Base-by-base conservation (phyloP, 2,797 vertebrate species). In the Echeneis naucrates region DNA sequence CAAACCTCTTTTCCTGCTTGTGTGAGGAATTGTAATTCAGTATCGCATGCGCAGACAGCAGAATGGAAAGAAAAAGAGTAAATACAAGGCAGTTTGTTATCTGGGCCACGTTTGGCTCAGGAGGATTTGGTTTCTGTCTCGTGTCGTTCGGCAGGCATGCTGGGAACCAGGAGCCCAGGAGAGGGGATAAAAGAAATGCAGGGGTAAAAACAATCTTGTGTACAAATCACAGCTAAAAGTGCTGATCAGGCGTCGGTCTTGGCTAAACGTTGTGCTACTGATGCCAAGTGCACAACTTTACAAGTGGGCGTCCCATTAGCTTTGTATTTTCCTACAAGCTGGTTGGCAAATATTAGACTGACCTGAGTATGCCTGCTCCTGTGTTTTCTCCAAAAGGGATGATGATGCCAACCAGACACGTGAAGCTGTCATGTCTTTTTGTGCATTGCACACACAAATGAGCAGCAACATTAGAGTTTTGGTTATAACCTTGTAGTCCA, bases 51-150 rank as follows among this genome's bases (percentile, higher is more conserved):
- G 33, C 74, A 72, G 63, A 79, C 19, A 1, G 60, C 42, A 45
- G 38, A 60, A 47, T 47, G 52, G 60, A 66, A 50, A 35, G 55
- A 40, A 80, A 72, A 50, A 63, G 8, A 73, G 74, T 67, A 75
- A 69, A 78, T 44, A 71, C 54, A 63, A 64, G 70, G 58, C 72
- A 65, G 72, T 77, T 78, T 77, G 72, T 84, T 75, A 80, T 89
- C 61, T 85, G 80, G 82, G 85, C 83, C 87, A 84, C 21, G 37
- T 73, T 56, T 70, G 54, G 76, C 82, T 86, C 80, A 40, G 68
- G 80, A 80, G 82, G 82, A 80, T 85, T 78, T 71, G 55, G 53
- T 73, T 83, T 72, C 62, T 9, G 57, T 68, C 68, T 38, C 65
- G 60, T 54, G 78, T 77, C 76, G 84, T 87, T 70, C 56, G 57